A percentile compares a stretch with the other conserved stretches of the same genome.
Evolutionary conservation across 1,140 invertebrate genomes (phyloP).

Genomic region (Aphaenogaster floridana): DNA sequence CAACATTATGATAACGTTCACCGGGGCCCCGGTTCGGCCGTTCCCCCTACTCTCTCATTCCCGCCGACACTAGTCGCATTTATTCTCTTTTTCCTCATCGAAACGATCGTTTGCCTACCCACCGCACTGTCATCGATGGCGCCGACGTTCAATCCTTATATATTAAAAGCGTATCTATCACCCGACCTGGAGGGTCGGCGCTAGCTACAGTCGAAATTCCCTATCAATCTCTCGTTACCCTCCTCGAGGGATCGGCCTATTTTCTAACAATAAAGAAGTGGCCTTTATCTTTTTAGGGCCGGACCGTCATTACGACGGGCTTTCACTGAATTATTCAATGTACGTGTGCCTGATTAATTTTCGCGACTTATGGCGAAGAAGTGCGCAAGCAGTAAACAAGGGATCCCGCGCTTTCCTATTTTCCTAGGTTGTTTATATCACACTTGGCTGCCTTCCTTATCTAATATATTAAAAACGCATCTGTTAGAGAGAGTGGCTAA

Average conservation of each 20-base stretch:
- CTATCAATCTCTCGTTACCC: slow-evolving; percentile 54
- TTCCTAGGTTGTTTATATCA: not conserved
- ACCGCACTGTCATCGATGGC: not conserved
- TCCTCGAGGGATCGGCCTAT: slow-evolving; percentile 17
- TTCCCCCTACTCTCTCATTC: not conserved
- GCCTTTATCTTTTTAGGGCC: slow-evolving; percentile 23
- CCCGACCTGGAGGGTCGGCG: not conserved
- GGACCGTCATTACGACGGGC: slow-evolving; percentile 18
- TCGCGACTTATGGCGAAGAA: not conserved
- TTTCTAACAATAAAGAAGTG: slow-evolving; percentile 38
- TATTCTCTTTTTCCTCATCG: slow-evolving; percentile 59
- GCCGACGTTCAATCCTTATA: slow-evolving; percentile 20
- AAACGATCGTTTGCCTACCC: not conserved
- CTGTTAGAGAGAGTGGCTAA: not conserved
- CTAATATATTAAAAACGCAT: slow-evolving; percentile 29
- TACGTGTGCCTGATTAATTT: slow-evolving; percentile 14
- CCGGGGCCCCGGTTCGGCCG: not conserved
- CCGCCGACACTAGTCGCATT: not conserved
- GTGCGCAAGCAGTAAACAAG: not conserved
- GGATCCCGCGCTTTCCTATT: not conserved
- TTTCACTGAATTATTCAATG: slow-evolving; percentile 54
- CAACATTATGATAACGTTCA: slow-evolving; percentile 67
- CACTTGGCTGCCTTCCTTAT: not conserved
- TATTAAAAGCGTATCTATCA: slow-evolving; percentile 62
- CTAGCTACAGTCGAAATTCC: slow-evolving; percentile 25